Percentiles rank a stretch among this genome's conserved stretches.
Evolutionary conservation across 2,113 vertebrate species (phyloP).

Genomic region (Neoarius graeffei): DNA sequence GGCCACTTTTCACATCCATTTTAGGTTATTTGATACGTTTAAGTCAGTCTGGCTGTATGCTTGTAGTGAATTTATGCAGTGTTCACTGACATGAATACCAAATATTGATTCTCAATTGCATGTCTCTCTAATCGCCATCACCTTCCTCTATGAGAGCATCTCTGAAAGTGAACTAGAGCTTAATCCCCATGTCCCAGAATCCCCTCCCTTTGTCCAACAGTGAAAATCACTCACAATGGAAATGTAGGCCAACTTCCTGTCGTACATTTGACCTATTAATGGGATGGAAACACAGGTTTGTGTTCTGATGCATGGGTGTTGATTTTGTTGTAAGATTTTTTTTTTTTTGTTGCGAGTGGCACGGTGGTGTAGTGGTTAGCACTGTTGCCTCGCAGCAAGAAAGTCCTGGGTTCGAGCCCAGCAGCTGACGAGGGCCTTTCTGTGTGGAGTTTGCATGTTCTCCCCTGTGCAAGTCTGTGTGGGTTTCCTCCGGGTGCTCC

Average conservation of each 20-base stretch:
- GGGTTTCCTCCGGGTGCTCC: no score
- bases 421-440: no score
- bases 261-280: conserved; percentile 15
- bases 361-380: no score
- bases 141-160: not conserved
- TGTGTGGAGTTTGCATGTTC: no score
- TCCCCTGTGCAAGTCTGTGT: no score
- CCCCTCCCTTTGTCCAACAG: conserved; percentile 2
- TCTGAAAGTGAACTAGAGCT: not conserved
- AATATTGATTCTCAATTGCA: conserved; percentile 8
- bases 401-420: no score
- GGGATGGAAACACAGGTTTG: conserved; percentile 18
- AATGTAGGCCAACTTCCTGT: conserved; percentile 62
- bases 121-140: conserved; percentile 4
- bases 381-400: no score
- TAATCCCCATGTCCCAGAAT: conserved; percentile 18
- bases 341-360: no score
- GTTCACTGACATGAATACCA: not conserved
- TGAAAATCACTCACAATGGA: conserved; percentile 45
- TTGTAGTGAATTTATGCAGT: not conserved
- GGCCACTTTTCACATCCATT: not conserved
- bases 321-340: not conserved
- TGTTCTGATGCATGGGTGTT: not conserved
- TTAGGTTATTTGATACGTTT: no score
- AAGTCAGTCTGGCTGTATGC: not conserved